Base-by-base conservation (phyloP, 2,797 vertebrate species). In the Pitangus sulphuratus region DNA sequence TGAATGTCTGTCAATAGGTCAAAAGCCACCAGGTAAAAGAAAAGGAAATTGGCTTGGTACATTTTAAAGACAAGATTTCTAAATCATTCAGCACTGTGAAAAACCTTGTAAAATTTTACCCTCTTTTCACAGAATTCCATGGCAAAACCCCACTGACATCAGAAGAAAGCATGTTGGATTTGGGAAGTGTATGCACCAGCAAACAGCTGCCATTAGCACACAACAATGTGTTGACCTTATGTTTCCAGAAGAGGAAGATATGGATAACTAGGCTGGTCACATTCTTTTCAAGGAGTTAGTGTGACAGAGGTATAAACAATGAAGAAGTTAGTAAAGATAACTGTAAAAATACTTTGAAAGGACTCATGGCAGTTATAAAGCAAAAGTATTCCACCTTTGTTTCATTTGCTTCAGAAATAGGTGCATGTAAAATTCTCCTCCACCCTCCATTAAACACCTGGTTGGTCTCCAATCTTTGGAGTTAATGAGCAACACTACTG, bases 401-500 rank as follows among this genome's bases (percentile, higher is more conserved):
- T 87, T 66, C 47, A 87, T 89, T 94, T 89, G 53, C 57, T 85
- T 92, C 79, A 90, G 84, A 89, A 97, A 93, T 40, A 11, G 51
- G 33, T 21, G 21, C 44, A 76, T 2, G 3, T 53, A 92, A 92
- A 94, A 80, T 74, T 85, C 50, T 44, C 64, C 48, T 83, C 78
- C 35, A 94, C 40, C n/a, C 68, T 76, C 74, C 76, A 80, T 94
- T 87, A 92, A 95, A 85, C 25, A 65, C 35, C 35, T 83, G 18
- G 57, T 94, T 91, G 54, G 50, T 81, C 47, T 84, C 82, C 72
- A 85, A 10, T 92, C 76, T 80, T 54, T 40, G 60, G 72, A 96
- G 82, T 83, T 94, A 93, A 96, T 95, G 57, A 91, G 40, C 57
- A 95, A 89, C 58, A 87, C n/a, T 71, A 85, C 24, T 75, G 39